phyloP scores from a whole-genome alignment of 1,140 invertebrate species.

The Yoshiicerus persimilis region DNA sequence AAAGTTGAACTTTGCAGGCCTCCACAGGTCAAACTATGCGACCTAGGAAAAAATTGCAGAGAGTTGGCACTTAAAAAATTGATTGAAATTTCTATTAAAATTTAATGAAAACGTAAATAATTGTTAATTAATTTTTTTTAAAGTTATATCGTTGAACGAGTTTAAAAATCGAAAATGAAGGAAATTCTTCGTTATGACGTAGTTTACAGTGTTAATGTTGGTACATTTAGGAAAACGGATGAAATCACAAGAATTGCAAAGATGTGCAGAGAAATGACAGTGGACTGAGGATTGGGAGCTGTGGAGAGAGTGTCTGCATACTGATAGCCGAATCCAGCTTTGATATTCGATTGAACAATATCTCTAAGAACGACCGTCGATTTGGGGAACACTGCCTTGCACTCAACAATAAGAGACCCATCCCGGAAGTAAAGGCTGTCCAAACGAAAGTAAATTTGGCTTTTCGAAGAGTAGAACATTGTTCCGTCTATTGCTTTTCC shows the following conservation, averaged over 20 bases:
- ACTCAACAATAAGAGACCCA: slow-evolving; percentile 34
- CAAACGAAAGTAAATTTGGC: slow-evolving; percentile 37
- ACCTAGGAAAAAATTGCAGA: too few species aligned
- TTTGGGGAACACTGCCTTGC: slow-evolving; percentile 34
- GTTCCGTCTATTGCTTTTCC: slow-evolving; percentile 43
- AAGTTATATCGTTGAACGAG: too few species aligned
- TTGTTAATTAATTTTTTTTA: too few species aligned
- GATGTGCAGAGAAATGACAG: background rate
- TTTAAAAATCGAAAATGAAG: too few species aligned
- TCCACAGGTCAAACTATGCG: too few species aligned
- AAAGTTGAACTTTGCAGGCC: too few species aligned
- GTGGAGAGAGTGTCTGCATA: background rate
- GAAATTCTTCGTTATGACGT: too few species aligned
- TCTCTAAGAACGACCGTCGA: slow-evolving; percentile 33
- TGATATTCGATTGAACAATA: slow-evolving; percentile 36
- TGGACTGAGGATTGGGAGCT: background rate
- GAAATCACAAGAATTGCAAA: background rate
- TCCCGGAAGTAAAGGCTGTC: slow-evolving; percentile 42
- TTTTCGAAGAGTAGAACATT: slow-evolving; percentile 36
- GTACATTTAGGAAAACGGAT: background rate
- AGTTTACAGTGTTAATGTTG: too few species aligned
- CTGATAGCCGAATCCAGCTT: slow-evolving; percentile 36
- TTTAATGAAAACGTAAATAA: too few species aligned
- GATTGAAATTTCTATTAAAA: too few species aligned
- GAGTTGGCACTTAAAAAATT: too few species aligned